phyloP scores from a whole-genome alignment of 2,888 invertebrate genomes.

The Drosophila mettleri region DNA sequence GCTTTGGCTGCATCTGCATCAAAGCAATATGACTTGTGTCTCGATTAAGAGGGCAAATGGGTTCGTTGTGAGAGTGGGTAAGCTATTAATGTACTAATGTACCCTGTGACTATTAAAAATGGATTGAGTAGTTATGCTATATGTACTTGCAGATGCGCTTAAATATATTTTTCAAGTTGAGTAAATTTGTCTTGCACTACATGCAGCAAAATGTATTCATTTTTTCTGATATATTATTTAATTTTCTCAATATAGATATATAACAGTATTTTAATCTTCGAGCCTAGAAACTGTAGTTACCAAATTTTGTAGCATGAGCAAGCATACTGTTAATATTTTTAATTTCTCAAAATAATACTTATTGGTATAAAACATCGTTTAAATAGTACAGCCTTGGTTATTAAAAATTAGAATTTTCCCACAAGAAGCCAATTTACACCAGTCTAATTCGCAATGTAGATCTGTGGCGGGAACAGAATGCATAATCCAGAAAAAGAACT shows the following conservation, averaged over 20 bases:
- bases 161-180: too few species aligned
- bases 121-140: not conserved
- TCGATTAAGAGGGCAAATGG: constrained; percentile 5
- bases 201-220: too few species aligned
- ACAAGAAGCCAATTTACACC: not conserved
- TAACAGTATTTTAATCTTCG: too few species aligned
- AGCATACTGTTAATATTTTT: too few species aligned
- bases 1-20: constrained; percentile 29
- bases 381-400: not conserved
- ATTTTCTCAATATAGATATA: not conserved
- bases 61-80: constrained; percentile 8
- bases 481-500: too few species aligned
- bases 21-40: constrained; percentile 16
- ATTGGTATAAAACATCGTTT: not conserved
- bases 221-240: too few species aligned
- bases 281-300: too few species aligned
- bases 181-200: too few species aligned
- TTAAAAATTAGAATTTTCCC: too few species aligned
- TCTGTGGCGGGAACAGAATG: too few species aligned
- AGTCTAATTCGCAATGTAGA: not conserved
- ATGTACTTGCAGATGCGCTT: not conserved
- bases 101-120: not conserved
- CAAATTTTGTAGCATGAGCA: too few species aligned
- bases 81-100: not conserved
- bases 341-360: too few species aligned